A percentile compares a stretch with the other conserved stretches of the same genome.
phyloP scores from a whole-genome alignment of 2,113 vertebrate species.

The Chiloscyllium plagiosum region DNA sequence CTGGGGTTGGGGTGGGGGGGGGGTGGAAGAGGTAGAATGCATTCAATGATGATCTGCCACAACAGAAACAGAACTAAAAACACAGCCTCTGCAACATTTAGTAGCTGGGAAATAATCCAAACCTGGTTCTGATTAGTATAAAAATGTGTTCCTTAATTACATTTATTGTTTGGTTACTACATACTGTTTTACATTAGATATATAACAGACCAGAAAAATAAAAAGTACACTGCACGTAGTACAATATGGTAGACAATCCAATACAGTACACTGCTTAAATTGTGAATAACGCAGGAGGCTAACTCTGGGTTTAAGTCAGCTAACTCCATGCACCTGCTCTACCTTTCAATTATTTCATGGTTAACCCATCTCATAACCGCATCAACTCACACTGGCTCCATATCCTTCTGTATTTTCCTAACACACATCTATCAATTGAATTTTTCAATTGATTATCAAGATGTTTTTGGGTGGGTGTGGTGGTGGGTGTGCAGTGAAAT shows the following conservation, averaged over 20 bases:
- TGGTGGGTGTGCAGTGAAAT: too few species aligned
- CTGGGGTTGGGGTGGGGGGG: neutral
- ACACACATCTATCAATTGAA: neutral
- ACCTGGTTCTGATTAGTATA: neutral
- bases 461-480: too few species aligned
- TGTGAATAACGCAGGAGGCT: neutral
- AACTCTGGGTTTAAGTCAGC: neutral
- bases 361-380: neutral
- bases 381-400: neutral
- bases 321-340: neutral
- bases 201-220: neutral
- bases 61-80: neutral
- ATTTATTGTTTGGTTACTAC: neutral
- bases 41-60: neutral
- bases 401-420: neutral
- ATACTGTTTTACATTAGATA: neutral
- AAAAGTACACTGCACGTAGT: neutral
- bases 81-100: neutral
- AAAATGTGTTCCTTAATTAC: neutral
- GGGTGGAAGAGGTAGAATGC: neutral
- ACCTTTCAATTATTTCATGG: neutral
- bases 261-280: neutral
- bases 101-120: neutral
- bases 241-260: neutral
- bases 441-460: too few species aligned